Evolutionary conservation across 2,113 vertebrate species (phyloP), one percentile per base, ranked within the genome.

Genomic region (Nyctibius bracteatus): DNA sequence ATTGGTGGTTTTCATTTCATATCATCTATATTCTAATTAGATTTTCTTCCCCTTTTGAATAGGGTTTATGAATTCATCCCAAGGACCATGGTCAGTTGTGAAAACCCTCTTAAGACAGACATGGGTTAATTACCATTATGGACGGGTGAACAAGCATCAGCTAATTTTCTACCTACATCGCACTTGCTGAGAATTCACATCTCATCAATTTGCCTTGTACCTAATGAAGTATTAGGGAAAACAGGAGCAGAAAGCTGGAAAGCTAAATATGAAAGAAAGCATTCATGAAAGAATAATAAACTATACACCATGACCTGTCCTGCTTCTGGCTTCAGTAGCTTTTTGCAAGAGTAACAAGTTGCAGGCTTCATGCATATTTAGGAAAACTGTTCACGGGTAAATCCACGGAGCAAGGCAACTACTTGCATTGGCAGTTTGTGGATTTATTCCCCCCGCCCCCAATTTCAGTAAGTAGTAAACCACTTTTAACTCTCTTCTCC

Each of bases 21-120:
- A 81, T 59, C 5, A 79, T 71, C 87, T 78, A 63, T 33, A 67
- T 19, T 71, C 44, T 84, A 86, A 92, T 94, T 81, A 71, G 22
- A 78, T 59, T 88, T 88, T 57, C 59, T 88, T 79, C 30, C 25
- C 37, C 23, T 81, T 94, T 83, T 52, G 33, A 63, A 71, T 2
- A 43, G 33, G 9, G 27, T 27, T 91, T 81, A 77, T 55, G 17
- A 67, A 83, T 91, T 62, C 63, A 86, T 44, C 80, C 71, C 35
- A 35, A 74, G 35, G 46, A 80, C 25, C 49, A 35, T 0, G 0
- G 44, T 67, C 44, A 88, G 51, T 39, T 74, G 9, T 41, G 61
- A 78, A 92, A 96, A 83, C 1, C 3, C 30, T 23, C 47, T 63
- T 55, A 63, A 75, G 55, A 78, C 1, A 88, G n/a, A 59, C 21